Evolutionary conservation across 1,140 invertebrate species (phyloP), one percentile per base, ranked within the genome.

Genomic region (Zaprionus kolodkinae): DNA sequence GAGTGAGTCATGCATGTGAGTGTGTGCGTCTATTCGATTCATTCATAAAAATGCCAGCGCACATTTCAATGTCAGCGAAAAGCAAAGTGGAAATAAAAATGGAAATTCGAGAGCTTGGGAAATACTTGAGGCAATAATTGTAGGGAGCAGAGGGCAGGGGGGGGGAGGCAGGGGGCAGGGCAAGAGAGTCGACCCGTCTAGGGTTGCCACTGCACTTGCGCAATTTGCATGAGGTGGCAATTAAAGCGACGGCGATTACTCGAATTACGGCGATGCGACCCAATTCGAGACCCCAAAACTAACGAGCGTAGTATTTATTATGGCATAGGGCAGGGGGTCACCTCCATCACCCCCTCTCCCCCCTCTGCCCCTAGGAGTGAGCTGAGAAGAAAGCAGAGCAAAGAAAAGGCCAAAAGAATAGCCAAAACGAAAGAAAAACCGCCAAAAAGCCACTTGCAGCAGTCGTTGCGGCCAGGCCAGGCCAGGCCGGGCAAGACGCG

Each of bases 221-320:
- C 63, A 72, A 76, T 76, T 76, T 67, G 62, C 62, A 66, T 65
- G 55, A 38, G 36, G 36, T 30, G 43, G 72, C 68, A 75, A 72
- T 72, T 76, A 72, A 61, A 76, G 54, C 33, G 67, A 12, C 65
- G 67, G n/a, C 65, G 55, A 68, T 71, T 71, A 66, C 52, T 66
- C 40, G 54, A 33, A 63, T 71, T 71, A 71, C 69, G 50, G 30
- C 40, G 15, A 15, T 15, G 2, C 48, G 70, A 60, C 62, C 68
- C 55, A 82, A 63, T 64, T 68, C 43, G 60, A 57, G 35, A 64
- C 43, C 75, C 48, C 30, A 56, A 76, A 76, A 72, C 79, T 79
- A 87, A 79, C 83, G 83, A 86, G 62, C 83, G 63, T 59, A 68
- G 73, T 83, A 86, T 83, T 82, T 82, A 87, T 78, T 76, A 61